These are phyloP conservation scores for Lomographa bimaculata DNA, from an alignment of 2,888 invertebrate species.

Conservation along the genomic window DNA sequence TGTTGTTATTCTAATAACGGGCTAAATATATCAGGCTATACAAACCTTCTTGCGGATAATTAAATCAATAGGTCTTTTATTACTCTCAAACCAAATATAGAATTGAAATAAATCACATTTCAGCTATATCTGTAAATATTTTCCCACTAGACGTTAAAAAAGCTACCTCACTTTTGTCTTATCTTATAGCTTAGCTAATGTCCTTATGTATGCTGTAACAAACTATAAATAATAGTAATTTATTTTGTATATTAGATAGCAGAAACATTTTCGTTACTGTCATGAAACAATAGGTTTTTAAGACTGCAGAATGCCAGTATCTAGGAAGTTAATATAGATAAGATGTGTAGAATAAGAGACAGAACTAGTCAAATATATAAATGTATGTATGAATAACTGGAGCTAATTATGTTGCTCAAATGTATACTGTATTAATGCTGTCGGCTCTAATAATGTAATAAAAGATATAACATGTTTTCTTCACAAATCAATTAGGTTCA, in stretches of 20 bases:
- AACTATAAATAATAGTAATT: slow-evolving; percentile 26
- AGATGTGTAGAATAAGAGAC: slow-evolving; percentile 64
- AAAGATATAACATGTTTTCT: neutral
- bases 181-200: slow-evolving; percentile 75
- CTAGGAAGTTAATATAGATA: slow-evolving; percentile 61
- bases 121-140: slow-evolving; percentile 76
- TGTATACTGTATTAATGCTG: slow-evolving; percentile 37
- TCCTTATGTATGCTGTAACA: slow-evolving; percentile 42
- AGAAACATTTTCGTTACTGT: slow-evolving; percentile 16
- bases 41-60: slow-evolving; percentile 38
- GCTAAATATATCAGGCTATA: slow-evolving; percentile 45
- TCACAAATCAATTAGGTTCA: slow-evolving; percentile 4
- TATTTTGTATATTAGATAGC: slow-evolving; percentile 32
- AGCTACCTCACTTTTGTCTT: slow-evolving; percentile 81
- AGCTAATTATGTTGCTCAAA: slow-evolving; percentile 69
- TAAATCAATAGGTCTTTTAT: slow-evolving; percentile 44
- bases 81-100: slow-evolving; percentile 68
- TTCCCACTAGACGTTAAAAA: slow-evolving; percentile 80
- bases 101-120: slow-evolving; percentile 62
- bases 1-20: slow-evolving; percentile 47
- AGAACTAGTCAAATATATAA: slow-evolving; percentile 77
- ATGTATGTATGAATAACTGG: slow-evolving; percentile 47
- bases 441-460: slow-evolving; percentile 30
- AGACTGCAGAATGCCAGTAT: slow-evolving; percentile 78
- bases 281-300: slow-evolving; percentile 42